phyloP scores from a whole-genome alignment of 2,113 vertebrate species.

The Elephantulus edwardii region DNA sequence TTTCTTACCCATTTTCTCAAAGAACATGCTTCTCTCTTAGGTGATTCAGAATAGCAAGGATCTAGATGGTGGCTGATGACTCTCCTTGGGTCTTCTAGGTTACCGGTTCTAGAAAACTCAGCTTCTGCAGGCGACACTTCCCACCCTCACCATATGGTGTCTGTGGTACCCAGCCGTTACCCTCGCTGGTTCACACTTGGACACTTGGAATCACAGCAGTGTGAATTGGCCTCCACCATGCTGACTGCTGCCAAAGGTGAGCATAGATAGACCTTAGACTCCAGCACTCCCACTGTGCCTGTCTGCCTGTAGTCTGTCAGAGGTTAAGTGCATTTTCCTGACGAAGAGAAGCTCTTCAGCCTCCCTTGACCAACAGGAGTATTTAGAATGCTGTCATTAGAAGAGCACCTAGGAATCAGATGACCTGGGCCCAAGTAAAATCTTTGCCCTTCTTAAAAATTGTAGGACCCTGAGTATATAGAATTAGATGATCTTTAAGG shows the following conservation, averaged over 20 bases:
- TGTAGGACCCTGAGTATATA: neutral
- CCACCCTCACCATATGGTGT: constrained; percentile 96
- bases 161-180: constrained; percentile 96
- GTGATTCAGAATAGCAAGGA: neutral
- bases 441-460: constrained; percentile 46
- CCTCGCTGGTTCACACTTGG: constrained; percentile 99
- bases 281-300: neutral
- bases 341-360: constrained; percentile 27
- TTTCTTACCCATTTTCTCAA: constrained; percentile 49
- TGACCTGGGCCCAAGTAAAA: constrained; percentile 3
- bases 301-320: neutral
- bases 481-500: constrained; percentile 43
- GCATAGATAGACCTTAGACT: constrained; percentile 52
- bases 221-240: constrained; percentile 98
- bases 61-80: constrained; percentile 62
- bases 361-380: constrained; percentile 1
- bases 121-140: constrained; percentile 90
- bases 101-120: constrained; percentile 96
- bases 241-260: constrained; percentile 95
- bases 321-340: neutral
- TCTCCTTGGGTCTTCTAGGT: constrained; percentile 82
- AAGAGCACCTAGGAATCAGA: neutral
- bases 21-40: constrained; percentile 49
- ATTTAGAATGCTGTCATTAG: constrained; percentile 37
- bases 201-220: constrained; percentile 99